These are phyloP conservation scores for Dufourea novaeangliae DNA, from an alignment of 1,140 invertebrate species.

Conservation along the genomic window DNA sequence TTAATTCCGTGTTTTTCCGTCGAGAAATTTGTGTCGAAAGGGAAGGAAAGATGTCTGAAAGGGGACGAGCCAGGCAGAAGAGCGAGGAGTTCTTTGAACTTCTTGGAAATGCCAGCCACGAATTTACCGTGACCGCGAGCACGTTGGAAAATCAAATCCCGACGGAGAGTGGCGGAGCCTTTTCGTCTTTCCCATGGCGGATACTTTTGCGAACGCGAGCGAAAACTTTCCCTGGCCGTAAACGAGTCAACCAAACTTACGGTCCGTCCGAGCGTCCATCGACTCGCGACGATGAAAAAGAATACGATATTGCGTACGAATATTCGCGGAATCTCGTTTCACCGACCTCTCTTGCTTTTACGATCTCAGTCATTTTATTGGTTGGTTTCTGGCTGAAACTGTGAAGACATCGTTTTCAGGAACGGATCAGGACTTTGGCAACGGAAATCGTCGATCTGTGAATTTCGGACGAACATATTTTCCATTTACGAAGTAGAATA, in stretches of 20 bases:
- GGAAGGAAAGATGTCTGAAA: neutral
- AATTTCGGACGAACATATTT: no score
- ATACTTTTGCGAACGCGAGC: constrained; percentile 62
- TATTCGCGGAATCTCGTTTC: constrained; percentile 13
- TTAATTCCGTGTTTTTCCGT: neutral
- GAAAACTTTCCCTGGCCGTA: constrained; percentile 59
- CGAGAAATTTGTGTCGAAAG: neutral
- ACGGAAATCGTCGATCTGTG: no score
- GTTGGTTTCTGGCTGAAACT: no score
- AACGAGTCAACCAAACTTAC: constrained; percentile 59
- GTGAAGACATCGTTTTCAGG: neutral
- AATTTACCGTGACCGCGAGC: constrained; percentile 54
- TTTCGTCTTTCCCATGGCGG: constrained; percentile 27
- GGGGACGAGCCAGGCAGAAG: neutral
- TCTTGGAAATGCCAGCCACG: constrained; percentile 57
- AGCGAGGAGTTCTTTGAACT: constrained; percentile 9
- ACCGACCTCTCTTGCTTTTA: neutral
- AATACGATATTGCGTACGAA: constrained; percentile 36
- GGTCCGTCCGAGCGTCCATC: neutral
- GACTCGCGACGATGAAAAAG: constrained; percentile 26
- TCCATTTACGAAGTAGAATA: no score
- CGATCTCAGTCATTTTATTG: constrained; percentile 3
- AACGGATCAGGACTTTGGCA: neutral
- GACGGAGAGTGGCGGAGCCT: constrained; percentile 39
- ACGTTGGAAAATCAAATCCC: constrained; percentile 59